Conservation (phyloP, 2,888 invertebrate genomes). For the Mantis religiosa region DNA sequence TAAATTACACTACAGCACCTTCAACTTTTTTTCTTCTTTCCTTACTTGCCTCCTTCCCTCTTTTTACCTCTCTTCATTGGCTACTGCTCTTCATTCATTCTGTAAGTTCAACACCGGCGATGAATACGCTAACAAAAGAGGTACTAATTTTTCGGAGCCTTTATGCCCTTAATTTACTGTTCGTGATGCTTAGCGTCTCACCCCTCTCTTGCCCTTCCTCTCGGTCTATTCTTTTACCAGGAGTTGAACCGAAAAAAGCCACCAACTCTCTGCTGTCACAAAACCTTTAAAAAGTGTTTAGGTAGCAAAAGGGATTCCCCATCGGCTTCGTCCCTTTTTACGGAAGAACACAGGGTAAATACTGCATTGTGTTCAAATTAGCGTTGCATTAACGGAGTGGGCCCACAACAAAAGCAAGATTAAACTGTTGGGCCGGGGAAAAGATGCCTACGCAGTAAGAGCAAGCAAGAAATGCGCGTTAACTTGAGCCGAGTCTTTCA, state of each 20-base stretch:
- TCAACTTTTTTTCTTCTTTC: conserved; percentile 1
- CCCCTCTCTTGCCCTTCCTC: neutral
- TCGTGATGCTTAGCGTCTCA: neutral
- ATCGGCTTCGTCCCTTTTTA: neutral
- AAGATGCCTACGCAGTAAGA: neutral
- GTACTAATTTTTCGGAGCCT: conserved; percentile 14
- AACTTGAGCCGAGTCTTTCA: neutral
- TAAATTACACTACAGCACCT: conserved; percentile 10
- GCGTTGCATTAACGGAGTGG: neutral
- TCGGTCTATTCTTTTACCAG: neutral
- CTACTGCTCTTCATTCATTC: neutral
- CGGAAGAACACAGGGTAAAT: neutral
- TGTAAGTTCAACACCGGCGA: neutral
- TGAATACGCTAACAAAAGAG: conserved; percentile 18
- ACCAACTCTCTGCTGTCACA: neutral
- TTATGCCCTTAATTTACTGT: conserved; percentile 13
- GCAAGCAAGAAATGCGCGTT: neutral
- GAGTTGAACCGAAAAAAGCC: neutral
- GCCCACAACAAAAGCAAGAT: neutral
- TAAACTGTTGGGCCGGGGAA: neutral
- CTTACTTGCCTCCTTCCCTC: neutral
- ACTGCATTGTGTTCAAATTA: conserved; percentile 7
- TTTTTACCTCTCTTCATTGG: neutral
- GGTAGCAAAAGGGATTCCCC: neutral
- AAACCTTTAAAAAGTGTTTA: neutral